Conservation (phyloP, 2,113 vertebrate genomes). For the Campylomormyrus tamandua region DNA sequence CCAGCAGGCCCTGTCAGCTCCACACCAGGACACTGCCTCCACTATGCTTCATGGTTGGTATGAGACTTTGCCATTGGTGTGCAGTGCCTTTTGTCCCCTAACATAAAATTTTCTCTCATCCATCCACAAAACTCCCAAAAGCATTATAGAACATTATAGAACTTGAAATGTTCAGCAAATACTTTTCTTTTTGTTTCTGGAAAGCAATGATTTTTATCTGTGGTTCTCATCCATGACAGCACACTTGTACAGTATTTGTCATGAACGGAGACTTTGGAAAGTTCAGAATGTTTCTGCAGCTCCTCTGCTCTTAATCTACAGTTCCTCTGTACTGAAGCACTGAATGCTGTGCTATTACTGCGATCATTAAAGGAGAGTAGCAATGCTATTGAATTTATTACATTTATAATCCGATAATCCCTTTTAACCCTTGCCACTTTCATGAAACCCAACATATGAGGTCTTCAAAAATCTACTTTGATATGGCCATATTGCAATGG, state of each 20-base stretch:
- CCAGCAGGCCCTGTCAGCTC: not conserved
- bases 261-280: not conserved
- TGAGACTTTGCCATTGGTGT: not conserved
- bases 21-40: not conserved
- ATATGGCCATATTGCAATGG: not conserved
- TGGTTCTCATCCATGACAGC: not conserved
- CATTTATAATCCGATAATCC: not conserved
- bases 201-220: not conserved
- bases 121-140: not conserved
- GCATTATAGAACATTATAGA: not conserved
- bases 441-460: not conserved
- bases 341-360: not conserved
- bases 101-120: not conserved
- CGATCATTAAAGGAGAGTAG: not conserved
- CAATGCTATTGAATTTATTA: not conserved
- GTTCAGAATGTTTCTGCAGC: not conserved
- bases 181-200: not conserved
- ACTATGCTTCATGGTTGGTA: not conserved
- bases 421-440: not conserved
- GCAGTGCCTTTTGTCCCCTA: not conserved
- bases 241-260: not conserved
- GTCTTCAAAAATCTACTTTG: not conserved
- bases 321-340: not conserved
- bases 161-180: not conserved
- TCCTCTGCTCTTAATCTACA: not conserved